Percentiles rank a stretch among this genome's conserved stretches.
Evolutionary conservation across 2,888 invertebrate species (phyloP).

Genomic region (Sminthurinus aureus): DNA sequence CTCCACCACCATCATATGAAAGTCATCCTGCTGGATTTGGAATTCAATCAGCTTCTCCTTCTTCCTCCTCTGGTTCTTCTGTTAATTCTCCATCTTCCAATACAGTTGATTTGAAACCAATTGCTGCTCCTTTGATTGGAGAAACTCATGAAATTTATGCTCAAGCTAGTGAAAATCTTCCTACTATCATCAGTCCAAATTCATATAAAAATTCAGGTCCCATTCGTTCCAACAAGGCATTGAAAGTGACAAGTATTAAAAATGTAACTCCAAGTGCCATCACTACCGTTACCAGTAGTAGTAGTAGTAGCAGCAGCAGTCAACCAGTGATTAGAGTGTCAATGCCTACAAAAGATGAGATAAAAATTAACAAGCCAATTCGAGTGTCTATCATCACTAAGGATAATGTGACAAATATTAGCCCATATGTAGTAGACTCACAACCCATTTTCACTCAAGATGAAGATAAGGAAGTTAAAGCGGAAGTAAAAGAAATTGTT

Average conservation of each 20-base stretch:
- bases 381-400: constrained; percentile 55
- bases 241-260: constrained; percentile 30
- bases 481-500: constrained; percentile 18
- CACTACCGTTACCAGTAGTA: constrained; percentile 5
- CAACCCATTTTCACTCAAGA: constrained; percentile 33
- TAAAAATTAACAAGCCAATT: constrained; percentile 47
- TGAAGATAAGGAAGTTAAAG: constrained; percentile 26
- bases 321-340: constrained; percentile 40
- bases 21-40: neutral
- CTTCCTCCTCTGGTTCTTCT: neutral
- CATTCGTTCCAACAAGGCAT: constrained; percentile 25
- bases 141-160: constrained; percentile 29
- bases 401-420: constrained; percentile 47
- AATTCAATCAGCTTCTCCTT: no score
- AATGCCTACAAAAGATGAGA: constrained; percentile 42
- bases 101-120: constrained; percentile 31
- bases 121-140: constrained; percentile 38
- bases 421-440: constrained; percentile 19
- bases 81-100: neutral
- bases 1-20: constrained; percentile 18
- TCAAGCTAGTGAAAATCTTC: constrained; percentile 35
- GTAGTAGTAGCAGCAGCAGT: constrained; percentile 3
- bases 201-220: constrained; percentile 1
- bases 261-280: no score
- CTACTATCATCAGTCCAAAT: constrained; percentile 38